phyloP scores from a whole-genome alignment of 2,888 invertebrate species.

The Icerya purchasi region DNA sequence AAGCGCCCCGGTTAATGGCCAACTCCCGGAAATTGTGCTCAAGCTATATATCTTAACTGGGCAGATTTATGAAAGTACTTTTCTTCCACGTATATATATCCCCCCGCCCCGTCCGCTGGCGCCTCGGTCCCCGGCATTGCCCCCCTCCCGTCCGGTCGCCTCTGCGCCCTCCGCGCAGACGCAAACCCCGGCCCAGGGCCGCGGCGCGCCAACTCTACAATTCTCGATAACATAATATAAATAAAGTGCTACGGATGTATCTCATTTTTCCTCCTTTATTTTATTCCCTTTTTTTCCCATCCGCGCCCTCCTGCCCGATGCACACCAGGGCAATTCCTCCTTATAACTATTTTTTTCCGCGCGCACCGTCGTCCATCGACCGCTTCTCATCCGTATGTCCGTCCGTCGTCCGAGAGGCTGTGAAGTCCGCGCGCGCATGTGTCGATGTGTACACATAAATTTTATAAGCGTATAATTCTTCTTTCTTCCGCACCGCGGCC shows the following conservation, averaged over 20 bases:
- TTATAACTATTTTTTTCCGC: too few relatives aligned
- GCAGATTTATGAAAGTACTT: constrained; percentile 77
- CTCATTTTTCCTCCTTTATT: constrained; percentile 1
- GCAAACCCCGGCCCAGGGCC: too few relatives aligned
- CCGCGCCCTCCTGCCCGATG: background rate
- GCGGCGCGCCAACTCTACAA: too few relatives aligned
- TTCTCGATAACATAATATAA: constrained; percentile 5
- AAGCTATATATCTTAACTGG: constrained; percentile 51
- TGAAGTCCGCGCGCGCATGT: too few relatives aligned
- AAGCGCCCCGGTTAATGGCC: constrained; percentile 40
- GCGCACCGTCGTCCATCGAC: too few relatives aligned
- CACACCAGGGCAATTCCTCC: too few relatives aligned
- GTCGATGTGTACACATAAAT: too few relatives aligned
- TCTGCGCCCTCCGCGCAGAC: background rate
- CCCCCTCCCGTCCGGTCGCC: background rate
- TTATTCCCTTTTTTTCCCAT: background rate
- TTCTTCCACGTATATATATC: constrained; percentile 30
- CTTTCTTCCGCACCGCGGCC: background rate
- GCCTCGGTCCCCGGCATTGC: too few relatives aligned
- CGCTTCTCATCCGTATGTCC: too few relatives aligned
- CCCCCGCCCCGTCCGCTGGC: background rate
- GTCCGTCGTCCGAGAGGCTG: too few relatives aligned
- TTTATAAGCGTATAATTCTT: too few relatives aligned
- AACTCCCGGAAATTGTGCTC: constrained; percentile 78
- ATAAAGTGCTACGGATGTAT: constrained; percentile 5